A percentile compares a stretch with the other conserved stretches of the same genome.
Evolutionary conservation across 2,113 vertebrate genomes (phyloP).

Genomic region (Oreochromis aureus): DNA sequence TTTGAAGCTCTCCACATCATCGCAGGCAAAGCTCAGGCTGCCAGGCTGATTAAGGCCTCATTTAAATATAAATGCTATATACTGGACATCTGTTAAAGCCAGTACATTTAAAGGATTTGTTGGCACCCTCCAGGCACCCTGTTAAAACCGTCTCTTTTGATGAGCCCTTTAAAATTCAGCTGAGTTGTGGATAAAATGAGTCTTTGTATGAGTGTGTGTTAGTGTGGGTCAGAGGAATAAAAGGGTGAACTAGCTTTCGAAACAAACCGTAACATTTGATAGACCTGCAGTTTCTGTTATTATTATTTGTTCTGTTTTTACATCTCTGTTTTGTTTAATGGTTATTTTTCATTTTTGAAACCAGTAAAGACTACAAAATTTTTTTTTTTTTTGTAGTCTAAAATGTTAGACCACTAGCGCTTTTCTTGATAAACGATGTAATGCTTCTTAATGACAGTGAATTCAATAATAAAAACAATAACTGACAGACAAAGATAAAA

Average conservation of each 20-base stretch:
- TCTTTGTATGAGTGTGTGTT: background rate
- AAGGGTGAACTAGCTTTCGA: background rate
- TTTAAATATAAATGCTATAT: background rate
- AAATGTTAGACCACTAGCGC: background rate
- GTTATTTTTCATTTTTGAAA: background rate
- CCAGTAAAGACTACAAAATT: background rate
- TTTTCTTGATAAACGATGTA: background rate
- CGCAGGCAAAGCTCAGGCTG: background rate
- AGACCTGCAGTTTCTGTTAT: background rate
- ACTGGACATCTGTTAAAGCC: conserved; percentile 3
- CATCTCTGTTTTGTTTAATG: background rate
- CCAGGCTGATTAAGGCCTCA: background rate
- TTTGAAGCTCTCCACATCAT: background rate
- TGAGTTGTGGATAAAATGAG: background rate
- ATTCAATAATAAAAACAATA: background rate
- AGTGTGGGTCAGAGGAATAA: background rate
- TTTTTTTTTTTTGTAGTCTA: background rate
- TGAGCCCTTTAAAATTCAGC: conserved; percentile 16
- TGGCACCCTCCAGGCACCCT: conserved; percentile 4
- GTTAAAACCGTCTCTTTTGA: background rate
- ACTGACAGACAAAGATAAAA: background rate
- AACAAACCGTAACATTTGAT: background rate
- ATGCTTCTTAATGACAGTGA: background rate
- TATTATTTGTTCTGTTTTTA: background rate
- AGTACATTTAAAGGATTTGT: conserved; percentile 37